Evolutionary conservation across 2,888 invertebrate genomes (phyloP), one percentile per base, ranked within the genome.

Genomic region (Drosophila prolongata): DNA sequence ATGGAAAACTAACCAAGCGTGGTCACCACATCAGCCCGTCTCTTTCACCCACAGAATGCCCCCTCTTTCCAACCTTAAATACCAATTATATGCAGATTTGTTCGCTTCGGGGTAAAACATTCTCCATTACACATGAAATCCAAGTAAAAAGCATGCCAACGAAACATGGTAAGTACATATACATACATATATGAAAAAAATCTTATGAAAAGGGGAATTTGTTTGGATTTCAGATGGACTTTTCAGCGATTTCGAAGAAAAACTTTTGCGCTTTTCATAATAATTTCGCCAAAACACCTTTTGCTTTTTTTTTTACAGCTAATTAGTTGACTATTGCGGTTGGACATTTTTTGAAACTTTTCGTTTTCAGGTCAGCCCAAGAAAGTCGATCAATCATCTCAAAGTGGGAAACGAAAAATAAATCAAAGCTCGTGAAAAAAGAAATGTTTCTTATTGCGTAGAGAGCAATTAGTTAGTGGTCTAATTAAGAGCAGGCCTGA

Each of bases 321-420:
- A 56, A 56, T 56, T 44, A 56, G 44, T 24, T 40, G n/a, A 34
- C 58, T 19, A 58, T 49, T 49, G 49, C 49, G 8, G 42, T 58
- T 50, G 40, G 4, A 19, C 27, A 10, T 38, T 27, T 9, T 24
- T 44, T 11, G 11, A 11, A n/a, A 37, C 24, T 42, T 30, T 42
- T 13, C 14, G 16, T 49, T 57, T 50, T 42, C 30, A 24, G 58
- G 58, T 40, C 34, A 42, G 34, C 19, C 27, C 44, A 56, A 64
- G 64, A 64, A 64, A 65, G 65, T 65, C 65, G 65, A 65, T 65
- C 65, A 65, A 65, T 65, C 65, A 65, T 65, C 34, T 6, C 13
- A 13, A 44, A 54, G 19, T 40, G 58, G 55, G 38, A 19, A 58
- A 58, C 30, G 30, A 35, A 59, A 38, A 19, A 10, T 6, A 34